Percentiles rank a stretch among this genome's conserved stretches.
These are phyloP conservation scores for Sphenodon punctatus DNA, from an alignment of 2,797 vertebrate genomes.

Conservation along the genomic window DNA sequence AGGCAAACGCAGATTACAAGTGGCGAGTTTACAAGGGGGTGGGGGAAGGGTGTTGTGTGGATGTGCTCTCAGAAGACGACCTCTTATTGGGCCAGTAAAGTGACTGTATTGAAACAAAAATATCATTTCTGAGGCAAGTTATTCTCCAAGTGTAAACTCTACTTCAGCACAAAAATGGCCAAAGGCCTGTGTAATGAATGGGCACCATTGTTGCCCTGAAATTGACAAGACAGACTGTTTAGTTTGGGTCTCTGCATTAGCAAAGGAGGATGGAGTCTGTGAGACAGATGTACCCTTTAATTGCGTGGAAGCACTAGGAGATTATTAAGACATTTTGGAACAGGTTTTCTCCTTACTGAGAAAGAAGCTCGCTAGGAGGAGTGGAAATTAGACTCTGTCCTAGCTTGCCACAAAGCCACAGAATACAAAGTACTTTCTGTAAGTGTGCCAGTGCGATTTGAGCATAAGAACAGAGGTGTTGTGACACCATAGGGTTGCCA, in stretches of 20 bases:
- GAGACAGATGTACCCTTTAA: slow-evolving; percentile 85
- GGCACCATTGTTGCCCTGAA: slow-evolving; percentile 77
- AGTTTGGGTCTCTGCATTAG: slow-evolving; percentile 79
- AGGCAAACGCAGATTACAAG: no score
- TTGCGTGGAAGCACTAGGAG: slow-evolving; percentile 82
- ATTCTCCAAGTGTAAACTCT: slow-evolving; percentile 78
- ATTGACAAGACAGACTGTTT: slow-evolving; percentile 82
- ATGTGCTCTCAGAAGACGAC: no score
- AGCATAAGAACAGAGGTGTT: no score
- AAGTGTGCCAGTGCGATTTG: no score
- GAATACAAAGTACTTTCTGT: no score
- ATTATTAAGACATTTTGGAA: slow-evolving; percentile 78
- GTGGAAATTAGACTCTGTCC: slow-evolving; percentile 45
- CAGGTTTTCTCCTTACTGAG: slow-evolving; percentile 70
- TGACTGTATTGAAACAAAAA: slow-evolving; percentile 76
- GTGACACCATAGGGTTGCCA: no score
- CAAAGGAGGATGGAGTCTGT: slow-evolving; percentile 76
- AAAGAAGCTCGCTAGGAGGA: slow-evolving; percentile 19
- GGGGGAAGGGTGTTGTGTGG: no score
- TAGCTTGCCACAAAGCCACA: slow-evolving; percentile 11
- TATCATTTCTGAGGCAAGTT: slow-evolving; percentile 74
- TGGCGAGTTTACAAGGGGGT: no score
- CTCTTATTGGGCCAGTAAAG: slow-evolving; percentile 70
- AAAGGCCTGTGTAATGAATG: slow-evolving; percentile 76
- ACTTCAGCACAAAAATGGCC: slow-evolving; percentile 64